Conservation (phyloP, 2,113 vertebrate genomes). For the Cervus canadensis region DNA sequence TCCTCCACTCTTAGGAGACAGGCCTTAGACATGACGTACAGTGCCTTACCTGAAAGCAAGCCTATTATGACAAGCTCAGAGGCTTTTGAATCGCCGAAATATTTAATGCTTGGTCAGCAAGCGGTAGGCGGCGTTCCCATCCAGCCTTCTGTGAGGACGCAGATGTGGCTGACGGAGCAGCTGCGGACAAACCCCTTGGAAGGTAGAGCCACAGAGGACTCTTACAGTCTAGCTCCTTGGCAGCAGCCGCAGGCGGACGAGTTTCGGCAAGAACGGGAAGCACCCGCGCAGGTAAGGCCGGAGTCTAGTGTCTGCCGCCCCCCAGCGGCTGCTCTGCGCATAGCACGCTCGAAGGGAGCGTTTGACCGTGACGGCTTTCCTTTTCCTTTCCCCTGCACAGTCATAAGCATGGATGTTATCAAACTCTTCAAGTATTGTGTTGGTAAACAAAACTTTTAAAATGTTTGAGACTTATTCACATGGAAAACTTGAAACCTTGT, state of each 20-base stretch:
- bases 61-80: slow-evolving; percentile 59
- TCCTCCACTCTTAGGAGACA: slow-evolving; percentile 84
- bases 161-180: slow-evolving; percentile 97
- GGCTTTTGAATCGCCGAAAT: slow-evolving; percentile 78
- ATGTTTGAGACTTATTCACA: neutral
- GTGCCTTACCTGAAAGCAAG: slow-evolving; percentile 89
- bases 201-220: slow-evolving; percentile 80
- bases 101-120: slow-evolving; percentile 80
- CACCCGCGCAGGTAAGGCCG: slow-evolving; percentile 84
- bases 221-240: slow-evolving; percentile 77
- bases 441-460: neutral
- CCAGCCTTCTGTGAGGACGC: slow-evolving; percentile 90
- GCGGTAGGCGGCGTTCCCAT: slow-evolving; percentile 86
- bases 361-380: neutral
- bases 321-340: slow-evolving; percentile 65
- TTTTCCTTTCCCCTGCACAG: neutral
- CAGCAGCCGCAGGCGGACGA: slow-evolving; percentile 82
- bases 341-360: neutral
- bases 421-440: neutral
- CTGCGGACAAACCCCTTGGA: slow-evolving; percentile 87
- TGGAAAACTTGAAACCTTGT: neutral
- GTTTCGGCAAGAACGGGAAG: slow-evolving; percentile 76
- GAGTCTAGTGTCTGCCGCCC: slow-evolving; percentile 76
- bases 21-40: slow-evolving; percentile 87
- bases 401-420: neutral